These are phyloP conservation scores for Caenorhabditis zanzibari DNA, from an alignment of 2,888 invertebrate species.

Conservation along the genomic window DNA sequence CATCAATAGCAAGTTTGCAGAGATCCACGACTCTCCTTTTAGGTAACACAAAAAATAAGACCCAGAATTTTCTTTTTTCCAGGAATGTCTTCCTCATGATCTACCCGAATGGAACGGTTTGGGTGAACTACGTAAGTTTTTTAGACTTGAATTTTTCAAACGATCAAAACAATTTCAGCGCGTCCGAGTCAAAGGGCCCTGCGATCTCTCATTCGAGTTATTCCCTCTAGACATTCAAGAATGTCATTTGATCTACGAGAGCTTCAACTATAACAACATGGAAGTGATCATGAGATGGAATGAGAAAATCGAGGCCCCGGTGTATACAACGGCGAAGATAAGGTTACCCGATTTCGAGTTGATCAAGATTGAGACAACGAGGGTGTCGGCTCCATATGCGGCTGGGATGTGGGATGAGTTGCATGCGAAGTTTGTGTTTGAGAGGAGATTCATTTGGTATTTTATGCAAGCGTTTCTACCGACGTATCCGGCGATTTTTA, in stretches of 20 bases:
- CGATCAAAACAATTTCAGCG: conserved; percentile 69
- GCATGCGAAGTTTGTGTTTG: conserved; percentile 80
- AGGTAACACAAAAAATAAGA: conserved; percentile 60
- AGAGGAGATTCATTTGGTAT: conserved; percentile 81
- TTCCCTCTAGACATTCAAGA: conserved; percentile 83
- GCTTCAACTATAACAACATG: conserved; percentile 83
- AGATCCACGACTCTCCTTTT: conserved; percentile 83
- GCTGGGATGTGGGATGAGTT: conserved; percentile 83
- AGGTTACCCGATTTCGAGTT: conserved; percentile 82
- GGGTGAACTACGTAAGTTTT: conserved; percentile 82
- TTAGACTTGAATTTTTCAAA: neutral
- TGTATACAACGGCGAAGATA: conserved; percentile 76
- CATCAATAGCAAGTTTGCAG: conserved; percentile 82
- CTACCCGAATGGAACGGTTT: conserved; percentile 82
- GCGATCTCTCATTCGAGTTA: conserved; percentile 76
- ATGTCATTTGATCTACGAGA: conserved; percentile 81
- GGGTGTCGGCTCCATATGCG: conserved; percentile 75
- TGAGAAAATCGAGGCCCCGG: conserved; percentile 53
- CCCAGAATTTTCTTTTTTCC: conserved; percentile 24
- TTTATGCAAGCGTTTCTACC: conserved; percentile 83
- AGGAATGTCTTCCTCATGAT: conserved; percentile 81
- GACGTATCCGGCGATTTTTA: conserved; percentile 83
- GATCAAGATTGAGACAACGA: conserved; percentile 69
- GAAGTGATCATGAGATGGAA: conserved; percentile 83
- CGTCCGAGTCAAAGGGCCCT: conserved; percentile 83